phyloP scores from a whole-genome alignment of 2,113 vertebrate genomes.

The Odobenus rosmarus region DNA sequence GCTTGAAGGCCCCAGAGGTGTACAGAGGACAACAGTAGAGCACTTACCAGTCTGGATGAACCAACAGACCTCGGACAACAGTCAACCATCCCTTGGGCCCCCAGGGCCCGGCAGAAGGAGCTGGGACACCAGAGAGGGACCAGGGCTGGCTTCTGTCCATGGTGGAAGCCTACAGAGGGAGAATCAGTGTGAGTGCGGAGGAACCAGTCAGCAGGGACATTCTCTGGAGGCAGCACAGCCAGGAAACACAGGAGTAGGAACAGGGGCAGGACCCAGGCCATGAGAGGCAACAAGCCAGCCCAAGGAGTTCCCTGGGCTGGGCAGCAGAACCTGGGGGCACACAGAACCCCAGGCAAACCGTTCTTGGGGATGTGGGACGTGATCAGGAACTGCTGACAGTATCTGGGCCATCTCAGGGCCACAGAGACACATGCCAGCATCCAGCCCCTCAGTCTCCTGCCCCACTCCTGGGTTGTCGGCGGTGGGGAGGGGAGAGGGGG shows the following conservation, averaged over 20 bases:
- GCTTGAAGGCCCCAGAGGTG: not conserved
- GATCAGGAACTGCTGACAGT: not conserved
- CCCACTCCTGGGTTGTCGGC: not conserved
- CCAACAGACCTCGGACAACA: not conserved
- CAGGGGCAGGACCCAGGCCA: not conserved
- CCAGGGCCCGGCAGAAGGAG: not conserved
- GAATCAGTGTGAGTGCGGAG: not conserved
- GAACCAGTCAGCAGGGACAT: not conserved
- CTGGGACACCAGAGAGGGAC: slow-evolving; percentile 15
- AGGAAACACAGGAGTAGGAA: not conserved
- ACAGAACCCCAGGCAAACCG: not conserved
- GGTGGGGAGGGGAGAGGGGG: too few species aligned
- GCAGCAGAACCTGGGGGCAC: not conserved
- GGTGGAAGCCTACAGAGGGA: slow-evolving; percentile 44
- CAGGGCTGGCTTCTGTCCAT: slow-evolving; percentile 64
- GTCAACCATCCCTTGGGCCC: not conserved
- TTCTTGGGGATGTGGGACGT: not conserved
- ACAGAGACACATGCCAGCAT: not conserved
- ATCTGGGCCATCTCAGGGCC: not conserved
- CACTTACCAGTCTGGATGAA: slow-evolving; percentile 62
- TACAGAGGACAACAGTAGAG: not conserved
- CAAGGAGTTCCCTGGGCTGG: not conserved
- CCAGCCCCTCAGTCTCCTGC: not conserved
- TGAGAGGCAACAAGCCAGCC: not conserved
- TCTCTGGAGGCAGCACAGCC: slow-evolving; percentile 2